Percentiles rank a stretch among this genome's conserved stretches.
Evolutionary conservation across 1,140 invertebrate species (phyloP).

Genomic region (Calephelis virginiensis): DNA sequence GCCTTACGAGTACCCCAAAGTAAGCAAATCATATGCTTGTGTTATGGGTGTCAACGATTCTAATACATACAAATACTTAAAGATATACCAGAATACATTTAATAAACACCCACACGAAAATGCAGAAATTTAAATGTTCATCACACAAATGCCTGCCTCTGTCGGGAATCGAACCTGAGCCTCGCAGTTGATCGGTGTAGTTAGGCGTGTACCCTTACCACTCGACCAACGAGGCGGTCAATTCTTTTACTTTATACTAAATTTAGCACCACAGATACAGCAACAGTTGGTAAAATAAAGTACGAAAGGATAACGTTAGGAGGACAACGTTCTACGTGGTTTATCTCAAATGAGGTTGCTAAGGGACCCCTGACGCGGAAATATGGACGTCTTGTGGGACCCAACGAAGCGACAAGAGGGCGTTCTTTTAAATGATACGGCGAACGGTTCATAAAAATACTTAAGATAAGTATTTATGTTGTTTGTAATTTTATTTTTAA

Average conservation of each 20-base stretch:
- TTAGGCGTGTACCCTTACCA: no score
- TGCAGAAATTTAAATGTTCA: no score
- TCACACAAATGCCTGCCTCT: no score
- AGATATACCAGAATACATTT: no score
- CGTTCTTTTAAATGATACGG: slow-evolving; percentile 9
- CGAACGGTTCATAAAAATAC: slow-evolving; percentile 9
- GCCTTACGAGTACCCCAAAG: no score
- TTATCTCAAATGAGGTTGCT: slow-evolving; percentile 11
- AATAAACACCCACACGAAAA: no score
- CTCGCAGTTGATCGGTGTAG: no score
- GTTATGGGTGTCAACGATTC: no score
- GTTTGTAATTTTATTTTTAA: no score
- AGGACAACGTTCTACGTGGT: neutral
- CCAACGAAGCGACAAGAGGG: slow-evolving; percentile 3
- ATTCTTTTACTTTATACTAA: neutral
- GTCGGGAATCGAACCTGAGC: no score
- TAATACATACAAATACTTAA: neutral
- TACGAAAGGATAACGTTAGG: neutral
- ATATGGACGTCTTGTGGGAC: slow-evolving; percentile 7
- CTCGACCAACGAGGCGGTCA: no score
- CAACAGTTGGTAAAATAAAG: neutral
- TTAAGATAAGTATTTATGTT: neutral
- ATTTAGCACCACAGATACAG: neutral
- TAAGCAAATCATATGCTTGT: no score
- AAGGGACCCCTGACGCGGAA: neutral